Conservation (phyloP, 2,113 vertebrate species). For the Mola mola region DNA sequence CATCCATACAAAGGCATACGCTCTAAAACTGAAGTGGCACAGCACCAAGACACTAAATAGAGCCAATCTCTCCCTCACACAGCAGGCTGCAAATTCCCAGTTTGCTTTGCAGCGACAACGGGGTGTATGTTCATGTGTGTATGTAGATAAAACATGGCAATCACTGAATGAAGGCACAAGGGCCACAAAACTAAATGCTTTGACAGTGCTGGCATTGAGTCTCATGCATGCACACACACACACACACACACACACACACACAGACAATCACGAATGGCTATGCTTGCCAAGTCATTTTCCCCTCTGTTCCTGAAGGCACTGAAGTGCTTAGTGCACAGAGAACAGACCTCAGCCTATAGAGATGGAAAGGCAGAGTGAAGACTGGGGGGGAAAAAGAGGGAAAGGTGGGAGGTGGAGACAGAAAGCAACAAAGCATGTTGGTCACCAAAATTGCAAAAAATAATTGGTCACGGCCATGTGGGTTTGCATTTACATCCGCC, state of each 20-base stretch:
- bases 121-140: slow-evolving; percentile 40
- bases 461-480: slow-evolving; percentile 71
- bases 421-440: slow-evolving; percentile 68
- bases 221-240: slow-evolving; percentile 9
- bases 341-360: slow-evolving; percentile 69
- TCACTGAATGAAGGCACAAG: slow-evolving; percentile 66
- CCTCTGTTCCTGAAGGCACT: slow-evolving; percentile 71
- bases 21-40: slow-evolving; percentile 70
- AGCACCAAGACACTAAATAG: slow-evolving; percentile 65
- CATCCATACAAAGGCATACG: slow-evolving; percentile 47
- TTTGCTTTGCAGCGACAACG: slow-evolving; percentile 67
- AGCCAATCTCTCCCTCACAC: slow-evolving; percentile 68
- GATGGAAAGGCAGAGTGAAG: slow-evolving; percentile 38
- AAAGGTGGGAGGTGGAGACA: slow-evolving; percentile 58
- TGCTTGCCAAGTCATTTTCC: slow-evolving; percentile 75
- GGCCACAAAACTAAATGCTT: slow-evolving; percentile 70
- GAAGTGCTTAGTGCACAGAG: slow-evolving; percentile 65
- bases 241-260: slow-evolving; percentile 13
- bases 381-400: slow-evolving; percentile 14
- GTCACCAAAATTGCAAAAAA: slow-evolving; percentile 75
- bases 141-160: slow-evolving; percentile 67
- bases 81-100: slow-evolving; percentile 72
- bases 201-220: slow-evolving; percentile 59
- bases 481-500: slow-evolving; percentile 58
- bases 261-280: slow-evolving; percentile 71